A percentile compares a stretch with the other conserved stretches of the same genome.
These are phyloP conservation scores for Heteractis magnifica DNA, from an alignment of 92 coral and sea anemone genomes.

Conservation along the genomic window DNA sequence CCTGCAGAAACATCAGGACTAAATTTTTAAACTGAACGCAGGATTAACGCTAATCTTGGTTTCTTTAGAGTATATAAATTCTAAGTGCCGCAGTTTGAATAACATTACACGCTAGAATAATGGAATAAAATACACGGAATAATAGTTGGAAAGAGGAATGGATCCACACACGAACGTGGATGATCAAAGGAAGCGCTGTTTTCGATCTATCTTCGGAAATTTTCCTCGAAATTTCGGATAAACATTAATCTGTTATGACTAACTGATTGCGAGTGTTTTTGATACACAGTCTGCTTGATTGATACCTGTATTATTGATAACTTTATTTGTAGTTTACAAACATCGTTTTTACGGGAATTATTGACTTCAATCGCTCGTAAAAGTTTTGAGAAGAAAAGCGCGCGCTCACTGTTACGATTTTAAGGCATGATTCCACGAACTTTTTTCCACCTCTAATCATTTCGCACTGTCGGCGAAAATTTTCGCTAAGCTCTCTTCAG, in stretches of 20 bases:
- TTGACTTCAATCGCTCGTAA: slow-evolving; percentile 23
- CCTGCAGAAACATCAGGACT: not conserved
- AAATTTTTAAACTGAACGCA: slow-evolving; percentile 11
- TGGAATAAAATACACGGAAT: slow-evolving; percentile 37
- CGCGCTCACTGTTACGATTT: slow-evolving; percentile 7
- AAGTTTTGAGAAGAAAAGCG: slow-evolving; percentile 32
- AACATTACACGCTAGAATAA: slow-evolving; percentile 33
- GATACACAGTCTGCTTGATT: slow-evolving; percentile 25
- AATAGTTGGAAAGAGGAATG: not conserved
- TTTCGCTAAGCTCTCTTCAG: not conserved
- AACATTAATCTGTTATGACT: slow-evolving; percentile 10
- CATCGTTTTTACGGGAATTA: slow-evolving; percentile 22
- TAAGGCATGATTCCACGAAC: not conserved
- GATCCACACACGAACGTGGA: slow-evolving; percentile 5
- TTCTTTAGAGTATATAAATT: slow-evolving; percentile 35
- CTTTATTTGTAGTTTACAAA: slow-evolving; percentile 26
- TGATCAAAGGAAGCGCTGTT: slow-evolving; percentile 3
- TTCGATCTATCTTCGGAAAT: slow-evolving; percentile 5
- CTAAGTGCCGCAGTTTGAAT: slow-evolving; percentile 34
- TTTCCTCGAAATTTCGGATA: not conserved
- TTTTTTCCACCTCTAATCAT: not conserved
- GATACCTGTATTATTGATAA: slow-evolving; percentile 4
- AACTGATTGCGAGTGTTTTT: slow-evolving; percentile 3
- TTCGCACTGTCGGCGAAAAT: not conserved
- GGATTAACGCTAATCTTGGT: slow-evolving; percentile 46